Conservation (phyloP, 2,888 invertebrate species). For the Stenodema calcarata region DNA sequence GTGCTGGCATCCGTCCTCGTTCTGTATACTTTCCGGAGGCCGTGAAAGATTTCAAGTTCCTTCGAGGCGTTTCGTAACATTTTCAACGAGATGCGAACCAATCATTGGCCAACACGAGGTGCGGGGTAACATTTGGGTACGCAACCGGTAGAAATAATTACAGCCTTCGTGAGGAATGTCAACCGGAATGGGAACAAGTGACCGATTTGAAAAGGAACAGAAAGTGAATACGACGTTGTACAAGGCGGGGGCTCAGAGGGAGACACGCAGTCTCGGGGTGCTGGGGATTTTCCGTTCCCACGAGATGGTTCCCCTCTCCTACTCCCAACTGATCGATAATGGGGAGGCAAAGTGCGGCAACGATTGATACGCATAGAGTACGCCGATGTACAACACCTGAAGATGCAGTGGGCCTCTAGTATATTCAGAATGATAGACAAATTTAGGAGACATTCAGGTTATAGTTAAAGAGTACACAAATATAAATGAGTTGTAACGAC, state of each 20-base stretch:
- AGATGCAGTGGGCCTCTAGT: too few species aligned
- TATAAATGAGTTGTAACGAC: too few species aligned
- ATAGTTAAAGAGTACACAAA: too few species aligned
- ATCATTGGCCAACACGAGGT: neutral
- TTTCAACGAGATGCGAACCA: neutral
- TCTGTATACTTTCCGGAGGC: too few species aligned
- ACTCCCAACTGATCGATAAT: slow-evolving; percentile 36
- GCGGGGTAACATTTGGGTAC: neutral
- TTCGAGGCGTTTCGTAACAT: neutral
- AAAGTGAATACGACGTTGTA: neutral
- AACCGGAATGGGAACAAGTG: neutral
- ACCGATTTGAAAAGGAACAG: neutral
- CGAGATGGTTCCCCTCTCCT: neutral
- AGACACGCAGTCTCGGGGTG: slow-evolving; percentile 43
- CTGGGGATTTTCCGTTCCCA: slow-evolving; percentile 47
- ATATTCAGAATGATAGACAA: too few species aligned
- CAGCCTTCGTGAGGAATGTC: neutral
- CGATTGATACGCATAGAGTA: neutral
- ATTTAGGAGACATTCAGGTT: too few species aligned
- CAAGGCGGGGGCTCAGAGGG: neutral
- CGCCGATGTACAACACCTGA: too few species aligned
- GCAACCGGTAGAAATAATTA: neutral
- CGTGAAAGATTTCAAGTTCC: neutral
- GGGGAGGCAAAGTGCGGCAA: neutral
- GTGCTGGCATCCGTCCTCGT: too few species aligned